phyloP scores from a whole-genome alignment of 1,140 invertebrate genomes.

The Oncopodura yosiiana region DNA sequence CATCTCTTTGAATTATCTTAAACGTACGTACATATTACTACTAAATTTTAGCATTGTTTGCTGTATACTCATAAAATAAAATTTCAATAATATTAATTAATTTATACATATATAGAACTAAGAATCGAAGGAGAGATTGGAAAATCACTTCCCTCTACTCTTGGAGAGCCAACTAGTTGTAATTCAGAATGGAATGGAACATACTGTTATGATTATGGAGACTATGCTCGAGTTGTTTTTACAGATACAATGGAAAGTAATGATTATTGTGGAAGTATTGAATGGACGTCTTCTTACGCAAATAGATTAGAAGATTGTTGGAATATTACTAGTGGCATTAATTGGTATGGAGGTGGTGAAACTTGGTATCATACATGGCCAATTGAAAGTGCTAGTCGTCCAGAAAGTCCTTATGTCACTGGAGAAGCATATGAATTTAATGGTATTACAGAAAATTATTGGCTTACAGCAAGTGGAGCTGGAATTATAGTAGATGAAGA shows the following conservation, averaged over 20 bases:
- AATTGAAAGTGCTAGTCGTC: constrained; percentile 37
- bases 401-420: constrained; percentile 35
- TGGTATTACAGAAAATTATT: constrained; percentile 61
- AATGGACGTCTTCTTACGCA: constrained; percentile 14
- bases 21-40: too few species aligned
- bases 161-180: too few species aligned
- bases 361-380: constrained; percentile 42
- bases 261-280: neutral
- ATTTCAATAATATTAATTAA: too few species aligned
- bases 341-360: constrained; percentile 38
- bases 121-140: too few species aligned
- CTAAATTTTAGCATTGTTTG: too few species aligned
- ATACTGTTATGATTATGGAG: constrained; percentile 17
- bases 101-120: too few species aligned
- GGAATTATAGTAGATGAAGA: constrained; percentile 52
- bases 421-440: constrained; percentile 36
- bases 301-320: constrained; percentile 20
- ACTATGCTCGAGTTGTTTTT: constrained; percentile 8
- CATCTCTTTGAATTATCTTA: too few species aligned
- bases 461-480: constrained; percentile 59
- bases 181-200: too few species aligned
- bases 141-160: too few species aligned
- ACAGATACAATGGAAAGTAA: neutral
- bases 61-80: too few species aligned
- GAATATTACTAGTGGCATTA: neutral